Evolutionary conservation across 2,888 invertebrate genomes (phyloP).

Genomic region (Himalopsyche anomala): DNA sequence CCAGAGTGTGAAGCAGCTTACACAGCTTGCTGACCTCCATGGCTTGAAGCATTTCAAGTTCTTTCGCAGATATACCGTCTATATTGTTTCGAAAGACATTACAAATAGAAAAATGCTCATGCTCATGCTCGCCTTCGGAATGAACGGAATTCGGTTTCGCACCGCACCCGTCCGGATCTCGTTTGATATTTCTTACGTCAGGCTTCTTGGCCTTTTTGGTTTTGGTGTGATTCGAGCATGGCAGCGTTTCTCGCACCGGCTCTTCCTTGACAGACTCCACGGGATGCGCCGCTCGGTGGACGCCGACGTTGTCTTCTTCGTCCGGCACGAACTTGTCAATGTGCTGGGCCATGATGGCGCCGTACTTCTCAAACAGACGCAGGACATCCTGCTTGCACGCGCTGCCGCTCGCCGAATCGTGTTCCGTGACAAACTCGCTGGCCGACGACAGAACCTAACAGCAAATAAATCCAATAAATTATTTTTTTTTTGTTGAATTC

Average conservation of each 20-base stretch:
- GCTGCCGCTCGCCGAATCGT: not conserved
- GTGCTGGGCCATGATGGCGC: constrained; percentile 11
- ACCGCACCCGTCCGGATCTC: too few relatives aligned
- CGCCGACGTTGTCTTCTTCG: not conserved
- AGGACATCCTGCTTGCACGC: not conserved
- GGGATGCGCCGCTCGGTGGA: not conserved
- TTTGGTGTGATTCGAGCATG: too few relatives aligned
- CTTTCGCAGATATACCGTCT: not conserved
- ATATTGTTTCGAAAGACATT: constrained; percentile 1
- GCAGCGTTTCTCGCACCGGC: too few relatives aligned
- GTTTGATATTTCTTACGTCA: too few relatives aligned
- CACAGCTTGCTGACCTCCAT: constrained; percentile 12
- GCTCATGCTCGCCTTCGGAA: too few relatives aligned
- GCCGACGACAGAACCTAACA: not conserved
- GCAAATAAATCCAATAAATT: not conserved
- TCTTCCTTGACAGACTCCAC: too few relatives aligned
- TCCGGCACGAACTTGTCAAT: not conserved
- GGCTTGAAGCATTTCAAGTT: not conserved
- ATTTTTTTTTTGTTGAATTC: too few relatives aligned
- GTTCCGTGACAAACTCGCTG: not conserved
- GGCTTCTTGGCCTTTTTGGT: too few relatives aligned
- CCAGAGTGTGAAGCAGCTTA: not conserved
- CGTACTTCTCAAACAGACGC: not conserved
- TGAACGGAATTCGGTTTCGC: too few relatives aligned
- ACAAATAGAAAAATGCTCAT: not conserved